Evolutionary conservation across 2,888 invertebrate genomes (phyloP).

Genomic region (Rotaria sp.): DNA sequence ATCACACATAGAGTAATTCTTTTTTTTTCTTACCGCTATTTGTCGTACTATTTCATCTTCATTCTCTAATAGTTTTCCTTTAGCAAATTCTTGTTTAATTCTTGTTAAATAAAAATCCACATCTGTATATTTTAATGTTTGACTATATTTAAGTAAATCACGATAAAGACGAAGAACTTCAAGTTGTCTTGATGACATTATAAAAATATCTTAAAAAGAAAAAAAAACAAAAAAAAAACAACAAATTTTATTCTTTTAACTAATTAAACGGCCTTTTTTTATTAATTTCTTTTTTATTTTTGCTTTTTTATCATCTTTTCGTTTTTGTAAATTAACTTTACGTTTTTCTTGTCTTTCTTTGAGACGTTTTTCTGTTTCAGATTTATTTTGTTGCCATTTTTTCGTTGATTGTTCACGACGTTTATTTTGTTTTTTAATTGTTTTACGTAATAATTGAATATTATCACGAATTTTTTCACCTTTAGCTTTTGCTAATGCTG

Average conservation of each 20-base stretch:
- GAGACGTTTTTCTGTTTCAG: conserved; percentile 7
- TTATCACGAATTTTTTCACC: conserved; percentile 37
- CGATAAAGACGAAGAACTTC: conserved; percentile 18
- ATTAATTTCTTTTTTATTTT: conserved; percentile 36
- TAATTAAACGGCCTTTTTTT: conserved; percentile 34
- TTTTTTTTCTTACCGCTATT: background rate
- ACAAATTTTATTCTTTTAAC: background rate
- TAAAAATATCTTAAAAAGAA: background rate
- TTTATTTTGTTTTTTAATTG: conserved; percentile 34
- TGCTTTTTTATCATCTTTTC: conserved; percentile 38
- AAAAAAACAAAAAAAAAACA: background rate
- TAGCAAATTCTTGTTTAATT: conserved; percentile 13
- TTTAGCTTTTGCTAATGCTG: conserved; percentile 35
- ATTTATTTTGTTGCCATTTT: conserved; percentile 33
- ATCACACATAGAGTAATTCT: background rate
- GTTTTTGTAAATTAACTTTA: conserved; percentile 31
- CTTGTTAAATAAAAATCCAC: background rate
- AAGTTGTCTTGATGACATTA: conserved; percentile 4
- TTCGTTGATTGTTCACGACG: conserved; percentile 35
- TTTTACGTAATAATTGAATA: conserved; percentile 32
- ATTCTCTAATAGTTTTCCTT: conserved; percentile 16
- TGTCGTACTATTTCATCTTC: conserved; percentile 9
- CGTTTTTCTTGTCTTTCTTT: conserved; percentile 38
- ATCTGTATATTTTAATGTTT: conserved; percentile 12
- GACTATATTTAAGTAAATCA: conserved; percentile 1